These are phyloP conservation scores for Mactromeris polynyma DNA, from an alignment of 2,888 invertebrate genomes.

Conservation along the genomic window DNA sequence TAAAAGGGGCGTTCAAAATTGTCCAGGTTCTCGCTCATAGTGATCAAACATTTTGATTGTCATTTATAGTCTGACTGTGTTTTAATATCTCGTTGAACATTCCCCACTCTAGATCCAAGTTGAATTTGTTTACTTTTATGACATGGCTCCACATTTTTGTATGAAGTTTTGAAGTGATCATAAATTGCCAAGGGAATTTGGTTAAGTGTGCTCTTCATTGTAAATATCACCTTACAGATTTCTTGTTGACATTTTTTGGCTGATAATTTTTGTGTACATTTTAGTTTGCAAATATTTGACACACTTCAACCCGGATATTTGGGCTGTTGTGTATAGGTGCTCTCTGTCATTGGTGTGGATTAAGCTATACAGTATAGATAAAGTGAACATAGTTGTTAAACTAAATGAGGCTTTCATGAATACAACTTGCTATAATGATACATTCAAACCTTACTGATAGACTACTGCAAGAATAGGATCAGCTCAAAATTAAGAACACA, in stretches of 20 bases:
- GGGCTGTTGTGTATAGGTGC: not conserved
- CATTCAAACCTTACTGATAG: too few species aligned
- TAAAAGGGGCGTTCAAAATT: too few species aligned
- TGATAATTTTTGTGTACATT: not conserved
- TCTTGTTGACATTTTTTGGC: conserved; percentile 2
- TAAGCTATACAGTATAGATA: not conserved
- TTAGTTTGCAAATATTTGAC: not conserved
- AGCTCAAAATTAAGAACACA: too few species aligned
- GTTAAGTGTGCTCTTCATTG: not conserved
- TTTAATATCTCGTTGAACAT: not conserved
- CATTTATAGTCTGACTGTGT: not conserved
- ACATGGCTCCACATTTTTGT: not conserved
- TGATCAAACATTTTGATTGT: not conserved
- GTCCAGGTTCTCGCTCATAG: too few species aligned
- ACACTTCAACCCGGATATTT: not conserved
- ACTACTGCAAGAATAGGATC: too few species aligned
- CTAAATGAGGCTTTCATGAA: too few species aligned
- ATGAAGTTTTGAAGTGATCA: conserved; percentile 18
- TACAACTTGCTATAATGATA: too few species aligned
- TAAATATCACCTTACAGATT: not conserved
- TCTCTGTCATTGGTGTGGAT: not conserved
- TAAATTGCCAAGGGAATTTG: not conserved
- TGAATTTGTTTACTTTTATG: not conserved
- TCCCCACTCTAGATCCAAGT: not conserved
- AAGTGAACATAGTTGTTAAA: not conserved